Conservation (phyloP, 2,888 invertebrate species). For the Zhuqinia jingwanae region DNA sequence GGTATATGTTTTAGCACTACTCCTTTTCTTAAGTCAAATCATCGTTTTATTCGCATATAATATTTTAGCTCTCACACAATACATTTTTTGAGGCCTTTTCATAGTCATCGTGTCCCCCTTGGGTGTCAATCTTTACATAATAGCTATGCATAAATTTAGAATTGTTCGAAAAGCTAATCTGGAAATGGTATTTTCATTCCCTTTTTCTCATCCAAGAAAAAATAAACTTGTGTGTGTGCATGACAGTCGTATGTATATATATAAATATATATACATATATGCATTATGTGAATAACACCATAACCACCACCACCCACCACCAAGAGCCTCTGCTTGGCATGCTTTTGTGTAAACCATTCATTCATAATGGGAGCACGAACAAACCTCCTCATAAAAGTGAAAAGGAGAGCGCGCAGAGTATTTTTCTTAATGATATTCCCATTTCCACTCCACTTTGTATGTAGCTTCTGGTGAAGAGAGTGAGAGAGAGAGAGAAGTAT, state of each 20-base stretch:
- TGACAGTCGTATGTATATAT: no score
- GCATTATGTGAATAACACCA: no score
- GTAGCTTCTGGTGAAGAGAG: not conserved
- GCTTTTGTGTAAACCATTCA: not conserved
- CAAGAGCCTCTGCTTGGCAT: no score
- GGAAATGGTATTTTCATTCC: conserved; percentile 58
- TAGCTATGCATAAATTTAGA: conserved; percentile 69
- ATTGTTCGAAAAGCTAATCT: conserved; percentile 67
- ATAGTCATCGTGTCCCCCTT: conserved; percentile 41
- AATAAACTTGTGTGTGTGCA: not conserved
- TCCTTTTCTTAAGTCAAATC: not conserved
- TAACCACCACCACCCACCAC: no score
- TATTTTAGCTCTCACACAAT: not conserved
- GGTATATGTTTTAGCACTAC: not conserved
- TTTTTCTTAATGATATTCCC: conserved; percentile 23
- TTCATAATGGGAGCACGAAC: not conserved
- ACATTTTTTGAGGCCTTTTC: not conserved
- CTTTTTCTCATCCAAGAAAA: conserved; percentile 38
- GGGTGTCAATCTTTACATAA: conserved; percentile 68
- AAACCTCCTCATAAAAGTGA: not conserved
- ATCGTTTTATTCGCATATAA: not conserved
- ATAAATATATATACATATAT: no score
- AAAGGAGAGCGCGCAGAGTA: not conserved
- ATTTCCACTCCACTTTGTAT: not conserved
- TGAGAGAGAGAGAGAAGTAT: not conserved